Percentiles rank a stretch among this genome's conserved stretches.
phyloP scores from a whole-genome alignment of 2,888 invertebrate species.

The Acrocyrtus sp. region DNA sequence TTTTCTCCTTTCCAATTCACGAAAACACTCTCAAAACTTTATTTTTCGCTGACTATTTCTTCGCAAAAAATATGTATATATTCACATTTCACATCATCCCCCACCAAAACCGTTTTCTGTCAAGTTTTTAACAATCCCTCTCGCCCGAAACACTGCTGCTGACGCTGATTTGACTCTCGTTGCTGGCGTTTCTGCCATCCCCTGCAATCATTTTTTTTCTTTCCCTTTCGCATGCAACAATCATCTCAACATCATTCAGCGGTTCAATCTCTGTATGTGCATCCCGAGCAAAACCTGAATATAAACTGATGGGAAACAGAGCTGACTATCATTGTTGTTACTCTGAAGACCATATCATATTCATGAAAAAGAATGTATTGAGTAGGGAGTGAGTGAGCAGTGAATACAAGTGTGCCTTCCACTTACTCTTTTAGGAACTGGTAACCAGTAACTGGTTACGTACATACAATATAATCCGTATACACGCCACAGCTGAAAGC shows the following conservation, averaged over 20 bases:
- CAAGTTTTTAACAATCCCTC: not conserved
- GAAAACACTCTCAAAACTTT: not conserved
- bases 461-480: not conserved
- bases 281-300: slow-evolving; percentile 54
- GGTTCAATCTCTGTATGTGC: slow-evolving; percentile 21
- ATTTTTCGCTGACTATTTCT: too few relatives aligned
- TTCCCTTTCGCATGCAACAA: slow-evolving; percentile 32
- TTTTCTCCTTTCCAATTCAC: not conserved
- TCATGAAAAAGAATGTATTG: not conserved
- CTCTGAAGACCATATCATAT: slow-evolving; percentile 15
- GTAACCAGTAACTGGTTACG: not conserved
- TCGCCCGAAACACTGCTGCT: not conserved
- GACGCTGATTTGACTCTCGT: not conserved
- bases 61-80: too few relatives aligned
- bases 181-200: slow-evolving; percentile 13
- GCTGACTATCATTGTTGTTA: slow-evolving; percentile 49
- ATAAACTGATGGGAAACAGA: slow-evolving; percentile 53
- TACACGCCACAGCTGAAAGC: not conserved
- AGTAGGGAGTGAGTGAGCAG: not conserved
- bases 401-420: not conserved
- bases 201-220: not conserved
- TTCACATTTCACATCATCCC: too few relatives aligned
- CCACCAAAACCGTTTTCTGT: not conserved
- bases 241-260: slow-evolving; percentile 43
- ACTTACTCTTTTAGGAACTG: too few relatives aligned